Evolutionary conservation across 92 coral and sea anemone species (phyloP).

Genomic region (Porites lobata): DNA sequence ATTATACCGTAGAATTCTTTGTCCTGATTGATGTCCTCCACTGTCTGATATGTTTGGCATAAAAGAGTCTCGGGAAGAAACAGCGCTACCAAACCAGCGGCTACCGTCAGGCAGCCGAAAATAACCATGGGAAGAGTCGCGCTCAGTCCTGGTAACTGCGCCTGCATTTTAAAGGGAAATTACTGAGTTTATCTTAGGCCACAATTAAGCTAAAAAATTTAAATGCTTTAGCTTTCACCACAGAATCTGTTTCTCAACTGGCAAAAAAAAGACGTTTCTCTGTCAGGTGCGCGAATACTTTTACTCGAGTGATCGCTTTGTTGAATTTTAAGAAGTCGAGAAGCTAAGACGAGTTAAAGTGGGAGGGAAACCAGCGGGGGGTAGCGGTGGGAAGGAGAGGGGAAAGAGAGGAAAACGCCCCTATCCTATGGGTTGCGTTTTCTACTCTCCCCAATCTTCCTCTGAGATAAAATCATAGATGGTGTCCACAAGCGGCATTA

Average conservation of each 20-base stretch:
- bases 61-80: slow-evolving; percentile 80
- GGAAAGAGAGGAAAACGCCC: not conserved
- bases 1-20: slow-evolving; percentile 56
- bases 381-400: not conserved
- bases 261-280: too few species aligned
- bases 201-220: too few species aligned
- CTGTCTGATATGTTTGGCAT: slow-evolving; percentile 64
- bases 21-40: slow-evolving; percentile 64
- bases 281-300: too few species aligned
- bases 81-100: slow-evolving; percentile 71
- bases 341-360: not conserved
- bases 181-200: not conserved
- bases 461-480: too few species aligned
- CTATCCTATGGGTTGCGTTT: too few species aligned
- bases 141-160: slow-evolving; percentile 65
- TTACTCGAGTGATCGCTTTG: too few species aligned
- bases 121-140: slow-evolving; percentile 73
- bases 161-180: slow-evolving; percentile 21
- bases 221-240: too few species aligned
- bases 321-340: not conserved
- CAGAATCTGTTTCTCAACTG: too few species aligned
- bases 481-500: too few species aligned
- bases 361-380: not conserved
- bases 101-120: slow-evolving; percentile 66
- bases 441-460: too few species aligned